Conservation (phyloP, 1,140 invertebrate species). For the Telenomus remus region DNA sequence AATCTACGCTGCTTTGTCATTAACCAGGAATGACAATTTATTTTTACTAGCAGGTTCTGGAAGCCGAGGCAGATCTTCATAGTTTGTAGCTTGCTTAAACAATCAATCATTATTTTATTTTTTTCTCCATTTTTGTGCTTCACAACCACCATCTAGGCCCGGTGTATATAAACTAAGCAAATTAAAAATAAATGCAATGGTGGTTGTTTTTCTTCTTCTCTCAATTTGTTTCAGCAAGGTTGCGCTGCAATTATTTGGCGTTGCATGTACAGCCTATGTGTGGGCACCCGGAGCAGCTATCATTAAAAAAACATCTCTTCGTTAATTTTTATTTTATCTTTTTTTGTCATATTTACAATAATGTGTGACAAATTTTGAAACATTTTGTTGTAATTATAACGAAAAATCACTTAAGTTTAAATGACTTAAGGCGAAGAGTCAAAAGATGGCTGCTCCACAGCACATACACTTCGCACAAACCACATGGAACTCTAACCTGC, state of each 20-base stretch:
- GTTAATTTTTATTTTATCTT: constrained; percentile 1
- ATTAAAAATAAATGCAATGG: constrained; percentile 24
- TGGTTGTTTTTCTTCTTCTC: constrained; percentile 59
- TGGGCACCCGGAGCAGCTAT: constrained; percentile 75
- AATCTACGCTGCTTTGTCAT: constrained; percentile 57
- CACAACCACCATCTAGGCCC: constrained; percentile 32
- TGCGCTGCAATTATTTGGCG: constrained; percentile 73
- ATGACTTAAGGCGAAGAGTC: not conserved
- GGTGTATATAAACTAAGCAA: constrained; percentile 20
- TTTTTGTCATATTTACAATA: constrained; percentile 8
- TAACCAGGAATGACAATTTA: constrained; percentile 55
- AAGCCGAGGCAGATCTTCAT: constrained; percentile 69
- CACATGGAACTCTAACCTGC: constrained; percentile 73
- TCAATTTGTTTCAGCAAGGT: constrained; percentile 74
- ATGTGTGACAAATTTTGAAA: too few relatives aligned
- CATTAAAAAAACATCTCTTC: constrained; percentile 58
- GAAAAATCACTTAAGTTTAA: not conserved
- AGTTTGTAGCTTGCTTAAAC: constrained; percentile 71
- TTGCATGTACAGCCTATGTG: constrained; percentile 74
- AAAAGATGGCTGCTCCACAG: constrained; percentile 72
- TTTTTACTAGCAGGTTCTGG: constrained; percentile 71
- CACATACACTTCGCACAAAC: constrained; percentile 72
- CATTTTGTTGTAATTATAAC: not conserved
- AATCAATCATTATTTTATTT: constrained; percentile 51
- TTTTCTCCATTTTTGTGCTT: constrained; percentile 53